Evolutionary conservation across 2,888 invertebrate species (phyloP).

Genomic region (Heteromurus nitidus): DNA sequence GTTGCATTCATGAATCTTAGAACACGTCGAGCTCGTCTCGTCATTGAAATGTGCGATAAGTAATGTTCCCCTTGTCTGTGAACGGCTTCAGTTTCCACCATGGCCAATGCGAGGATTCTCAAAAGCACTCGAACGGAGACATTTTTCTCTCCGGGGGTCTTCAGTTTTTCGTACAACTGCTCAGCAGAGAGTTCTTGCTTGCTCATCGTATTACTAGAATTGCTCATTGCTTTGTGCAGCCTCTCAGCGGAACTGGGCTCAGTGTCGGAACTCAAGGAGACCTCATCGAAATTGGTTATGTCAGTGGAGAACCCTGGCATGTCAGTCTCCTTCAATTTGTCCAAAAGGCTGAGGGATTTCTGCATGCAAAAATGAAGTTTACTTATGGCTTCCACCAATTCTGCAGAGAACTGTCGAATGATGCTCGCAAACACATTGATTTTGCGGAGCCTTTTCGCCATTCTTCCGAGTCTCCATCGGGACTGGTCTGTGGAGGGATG

Average conservation of each 20-base stretch:
- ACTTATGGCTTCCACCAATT: constrained; percentile 14
- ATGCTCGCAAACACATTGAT: constrained; percentile 43
- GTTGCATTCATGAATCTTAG: constrained; percentile 14
- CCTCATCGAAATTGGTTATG: background rate
- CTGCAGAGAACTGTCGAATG: constrained; percentile 13
- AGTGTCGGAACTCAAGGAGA: background rate
- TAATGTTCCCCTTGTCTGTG: background rate
- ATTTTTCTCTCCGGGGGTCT: background rate
- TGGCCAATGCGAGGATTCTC: constrained; percentile 29
- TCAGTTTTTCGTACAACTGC: constrained; percentile 21
- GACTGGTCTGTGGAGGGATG: constrained; percentile 13
- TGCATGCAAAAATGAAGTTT: constrained; percentile 43
- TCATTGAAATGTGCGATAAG: too few relatives aligned
- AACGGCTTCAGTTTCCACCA: background rate
- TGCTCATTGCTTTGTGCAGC: too few relatives aligned
- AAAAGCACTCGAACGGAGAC: constrained; percentile 13
- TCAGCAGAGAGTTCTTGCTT: background rate
- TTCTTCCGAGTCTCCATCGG: constrained; percentile 14
- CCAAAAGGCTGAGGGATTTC: constrained; percentile 5
- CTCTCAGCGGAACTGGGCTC: background rate
- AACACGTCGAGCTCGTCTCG: constrained; percentile 2
- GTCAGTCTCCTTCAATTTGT: constrained; percentile 26
- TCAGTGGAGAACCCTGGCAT: constrained; percentile 9
- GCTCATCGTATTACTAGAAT: background rate
- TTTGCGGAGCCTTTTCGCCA: constrained; percentile 26